Conservation (phyloP, 2,888 invertebrate species). For the Ganaspis brasiliensis region DNA sequence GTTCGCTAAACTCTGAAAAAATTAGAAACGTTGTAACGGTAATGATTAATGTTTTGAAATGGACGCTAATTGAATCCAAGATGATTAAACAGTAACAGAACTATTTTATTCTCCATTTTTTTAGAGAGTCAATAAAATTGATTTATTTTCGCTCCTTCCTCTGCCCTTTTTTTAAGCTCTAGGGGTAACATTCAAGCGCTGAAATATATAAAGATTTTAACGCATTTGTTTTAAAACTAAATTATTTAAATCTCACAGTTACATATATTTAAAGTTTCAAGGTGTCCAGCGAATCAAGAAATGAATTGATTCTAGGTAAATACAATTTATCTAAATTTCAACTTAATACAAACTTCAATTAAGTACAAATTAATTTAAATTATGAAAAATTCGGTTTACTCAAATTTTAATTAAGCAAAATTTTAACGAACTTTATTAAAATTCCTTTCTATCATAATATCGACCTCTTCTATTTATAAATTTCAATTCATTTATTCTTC, state of each 20-base stretch:
- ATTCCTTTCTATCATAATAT: no score
- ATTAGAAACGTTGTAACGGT: conserved; percentile 70
- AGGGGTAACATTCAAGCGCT: conserved; percentile 34
- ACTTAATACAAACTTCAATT: no score
- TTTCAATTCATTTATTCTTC: no score
- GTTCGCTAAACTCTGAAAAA: conserved; percentile 75
- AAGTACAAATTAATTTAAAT: no score
- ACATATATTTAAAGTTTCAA: background rate
- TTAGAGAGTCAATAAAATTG: conserved; percentile 59
- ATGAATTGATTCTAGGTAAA: no score
- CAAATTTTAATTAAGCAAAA: no score
- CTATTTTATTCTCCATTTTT: background rate
- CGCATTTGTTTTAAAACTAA: conserved; percentile 69
- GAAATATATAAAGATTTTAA: conserved; percentile 28
- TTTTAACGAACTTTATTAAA: no score
- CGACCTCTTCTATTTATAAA: no score
- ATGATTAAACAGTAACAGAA: background rate
- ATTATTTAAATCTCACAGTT: conserved; percentile 61
- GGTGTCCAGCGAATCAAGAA: no score
- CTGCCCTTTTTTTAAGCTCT: conserved; percentile 54
- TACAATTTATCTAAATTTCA: no score
- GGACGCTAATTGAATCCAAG: background rate
- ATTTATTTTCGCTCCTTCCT: conserved; percentile 53
- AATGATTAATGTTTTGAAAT: conserved; percentile 52
- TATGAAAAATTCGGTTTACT: no score